Evolutionary conservation across 2,888 invertebrate genomes (phyloP).

Genomic region (Megalurothrips usitatus): DNA sequence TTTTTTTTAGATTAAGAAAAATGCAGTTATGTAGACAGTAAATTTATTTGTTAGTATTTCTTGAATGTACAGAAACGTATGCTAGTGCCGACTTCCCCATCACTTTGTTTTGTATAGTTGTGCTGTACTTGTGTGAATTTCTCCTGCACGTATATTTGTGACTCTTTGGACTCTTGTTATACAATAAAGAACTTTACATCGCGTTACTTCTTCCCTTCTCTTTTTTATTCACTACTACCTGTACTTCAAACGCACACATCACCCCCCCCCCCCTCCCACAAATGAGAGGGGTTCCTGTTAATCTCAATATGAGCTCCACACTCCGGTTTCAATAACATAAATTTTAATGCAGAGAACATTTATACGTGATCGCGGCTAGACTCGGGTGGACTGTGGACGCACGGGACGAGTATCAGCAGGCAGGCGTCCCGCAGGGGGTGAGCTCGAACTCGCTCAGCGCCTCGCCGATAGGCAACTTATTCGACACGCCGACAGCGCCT

Average conservation of each 20-base stretch:
- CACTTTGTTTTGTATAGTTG: conserved; percentile 24
- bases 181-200: conserved; percentile 37
- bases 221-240: too few relatives aligned
- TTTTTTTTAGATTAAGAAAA: not conserved
- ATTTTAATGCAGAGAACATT: too few relatives aligned
- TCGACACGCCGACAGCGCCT: not conserved
- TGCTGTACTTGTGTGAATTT: conserved; percentile 25
- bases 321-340: too few relatives aligned
- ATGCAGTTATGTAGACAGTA: not conserved
- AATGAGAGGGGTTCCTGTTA: too few relatives aligned
- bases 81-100: conserved; percentile 14
- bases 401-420: too few relatives aligned
- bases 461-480: not conserved
- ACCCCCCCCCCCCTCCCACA: too few relatives aligned
- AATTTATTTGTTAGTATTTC: not conserved
- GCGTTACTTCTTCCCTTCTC: conserved; percentile 30
- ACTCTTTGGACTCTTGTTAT: conserved; percentile 37
- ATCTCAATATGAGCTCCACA: too few relatives aligned
- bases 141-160: conserved; percentile 32
- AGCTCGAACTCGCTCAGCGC: not conserved
- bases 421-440: not conserved
- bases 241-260: too few relatives aligned
- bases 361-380: too few relatives aligned
- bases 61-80: conserved; percentile 9
- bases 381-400: not conserved